Base-by-base conservation (phyloP, 2,888 invertebrate species). In the Orthosia incerta region DNA sequence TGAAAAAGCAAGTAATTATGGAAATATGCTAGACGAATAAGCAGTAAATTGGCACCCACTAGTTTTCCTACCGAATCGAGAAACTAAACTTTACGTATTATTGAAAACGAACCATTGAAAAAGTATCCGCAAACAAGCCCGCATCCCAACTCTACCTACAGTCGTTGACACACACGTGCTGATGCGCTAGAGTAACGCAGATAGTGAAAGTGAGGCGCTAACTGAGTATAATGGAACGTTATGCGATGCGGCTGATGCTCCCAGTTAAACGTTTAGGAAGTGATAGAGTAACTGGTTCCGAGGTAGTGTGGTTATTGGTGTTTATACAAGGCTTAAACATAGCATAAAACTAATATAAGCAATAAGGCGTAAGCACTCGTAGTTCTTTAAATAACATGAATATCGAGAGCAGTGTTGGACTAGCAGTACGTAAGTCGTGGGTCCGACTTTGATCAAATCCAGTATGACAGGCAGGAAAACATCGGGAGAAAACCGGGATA, bases 121-220 rank as follows among this genome's bases (percentile, higher is more conserved):
- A 46, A 16, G 23, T 26, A 31, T n/a, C 11, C n/a, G 16, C 45
- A 53, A 65, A 55, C 16, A 66, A 39, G 46, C 64, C 26, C 39
- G 53, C 46, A 60, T 45, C 20, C 39, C 59, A 73, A 23, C 50
- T 64, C 53, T 76, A 65, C 7, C 20, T 15, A 18, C 39, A 57
- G 65, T 73, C 56, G 39, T 67, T 71, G 67, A 79, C 69, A 72
- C 78, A 77, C 79, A 78, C 84, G 87, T 86, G 83, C 76, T 80
- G 86, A 84, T 79, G 76, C 87, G 86, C 84, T 90, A 88, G 89
- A 93, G 90, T 91, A 89, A 86, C 72, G 46, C 59, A 71, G 87
- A 90, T 86, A 93, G 93, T 93, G 93, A 93, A 93, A 93, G 93
- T 89, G 85, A 64, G 57, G 62, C 48, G 81, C 59, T 76, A 80